Evolutionary conservation across 1,140 invertebrate genomes (phyloP), one percentile per base, ranked within the genome.

Genomic region (Cydia fagiglandana): DNA sequence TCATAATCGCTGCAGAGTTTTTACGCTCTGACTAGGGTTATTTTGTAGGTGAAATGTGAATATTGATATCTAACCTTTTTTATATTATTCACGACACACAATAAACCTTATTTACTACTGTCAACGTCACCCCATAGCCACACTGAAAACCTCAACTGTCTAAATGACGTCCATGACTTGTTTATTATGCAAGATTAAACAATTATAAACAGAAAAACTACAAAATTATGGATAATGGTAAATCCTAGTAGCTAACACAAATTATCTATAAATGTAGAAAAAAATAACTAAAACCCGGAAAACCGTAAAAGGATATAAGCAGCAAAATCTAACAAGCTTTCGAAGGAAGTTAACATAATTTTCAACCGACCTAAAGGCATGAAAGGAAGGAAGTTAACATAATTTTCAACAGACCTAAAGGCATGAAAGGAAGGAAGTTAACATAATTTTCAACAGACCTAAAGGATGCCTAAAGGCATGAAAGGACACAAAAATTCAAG

Each of bases 311-410:
- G 64, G 6, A 5, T 64, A 64, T 24, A 64, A 3, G 24, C 12
- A 28, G 24, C 38, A 64, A 28, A 28, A 13, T 64, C 3, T 30
- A 28, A 30, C 9, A 64, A 24, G 4, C 6, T 13, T 13, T 47
- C 12, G 13, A 64, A 24, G 7, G 28, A 64, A 20, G 7, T 9
- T 41, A 12, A 12, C 12, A 64, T 28, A 64, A 61, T 78, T 41
- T 41, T 68, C 61, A 77, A 75, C 45, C 76, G 73, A 41, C n/a
- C n/a, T n/a, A n/a, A 34, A 75, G 47, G 30, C 17, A 74, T 79
- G 77, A 28, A 88, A 88, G 86, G 61, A 79, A n/a, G n/a, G n/a
- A n/a, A n/a, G n/a, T n/a, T n/a, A 12, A 12, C 12, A 64, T 28
- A 64, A 61, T 78, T 41, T 41, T 68, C 61, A 77, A 75, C 45